A percentile compares a stretch with the other conserved stretches of the same genome.
These are phyloP conservation scores for Melipona beecheii DNA, from an alignment of 2,888 invertebrate genomes.

Conservation along the genomic window DNA sequence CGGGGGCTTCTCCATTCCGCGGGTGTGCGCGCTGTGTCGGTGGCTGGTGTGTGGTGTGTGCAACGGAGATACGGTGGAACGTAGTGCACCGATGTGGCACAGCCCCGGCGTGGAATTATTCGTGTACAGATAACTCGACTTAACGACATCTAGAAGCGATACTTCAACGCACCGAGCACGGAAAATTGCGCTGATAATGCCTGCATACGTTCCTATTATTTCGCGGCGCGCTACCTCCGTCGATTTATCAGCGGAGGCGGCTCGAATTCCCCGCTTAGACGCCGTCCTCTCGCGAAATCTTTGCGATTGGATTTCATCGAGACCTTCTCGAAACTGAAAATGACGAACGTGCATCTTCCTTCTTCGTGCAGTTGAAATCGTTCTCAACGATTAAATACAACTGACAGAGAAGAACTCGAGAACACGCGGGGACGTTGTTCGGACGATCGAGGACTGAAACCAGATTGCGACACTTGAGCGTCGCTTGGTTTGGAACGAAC, in stretches of 20 bases:
- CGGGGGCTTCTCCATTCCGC: constrained; percentile 19
- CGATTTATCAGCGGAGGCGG: constrained; percentile 20
- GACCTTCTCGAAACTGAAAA: too few relatives aligned
- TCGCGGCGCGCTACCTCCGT: background rate
- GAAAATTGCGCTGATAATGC: constrained; percentile 66
- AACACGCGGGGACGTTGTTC: background rate
- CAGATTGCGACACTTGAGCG: constrained; percentile 2
- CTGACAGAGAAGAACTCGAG: background rate
- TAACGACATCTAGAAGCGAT: constrained; percentile 70
- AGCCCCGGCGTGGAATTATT: constrained; percentile 61
- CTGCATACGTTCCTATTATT: constrained; percentile 57
- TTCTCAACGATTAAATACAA: too few relatives aligned
- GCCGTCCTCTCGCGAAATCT: background rate
- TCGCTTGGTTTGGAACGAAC: background rate
- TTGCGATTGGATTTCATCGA: too few relatives aligned
- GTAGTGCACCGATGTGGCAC: constrained; percentile 58
- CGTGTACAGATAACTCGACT: constrained; percentile 73
- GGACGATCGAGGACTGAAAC: background rate
- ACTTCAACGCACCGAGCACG: constrained; percentile 58
- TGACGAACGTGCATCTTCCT: too few relatives aligned
- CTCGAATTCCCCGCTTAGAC: background rate
- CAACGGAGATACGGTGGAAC: constrained; percentile 70
- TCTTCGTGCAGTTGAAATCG: too few relatives aligned
- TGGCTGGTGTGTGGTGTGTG: constrained; percentile 58
- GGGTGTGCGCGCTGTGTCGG: background rate